phyloP scores from a whole-genome alignment of 2,888 invertebrate species.

The Erpobdella octoculata region DNA sequence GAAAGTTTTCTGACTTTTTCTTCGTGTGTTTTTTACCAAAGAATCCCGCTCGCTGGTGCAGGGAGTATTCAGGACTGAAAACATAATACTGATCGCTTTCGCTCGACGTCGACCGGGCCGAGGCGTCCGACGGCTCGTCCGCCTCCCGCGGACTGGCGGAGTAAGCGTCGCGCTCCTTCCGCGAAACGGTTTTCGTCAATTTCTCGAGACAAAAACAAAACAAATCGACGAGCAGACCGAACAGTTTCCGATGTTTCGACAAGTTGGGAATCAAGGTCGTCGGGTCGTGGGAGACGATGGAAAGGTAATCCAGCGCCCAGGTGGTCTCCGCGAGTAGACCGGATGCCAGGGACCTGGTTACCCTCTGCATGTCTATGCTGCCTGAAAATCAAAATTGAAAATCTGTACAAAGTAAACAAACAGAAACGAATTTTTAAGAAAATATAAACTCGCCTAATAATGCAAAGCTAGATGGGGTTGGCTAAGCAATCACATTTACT shows the following conservation, averaged over 20 bases:
- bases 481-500: too few species aligned
- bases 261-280: neutral
- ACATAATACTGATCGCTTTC: neutral
- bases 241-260: conserved; percentile 3
- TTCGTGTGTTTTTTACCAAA: neutral
- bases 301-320: conserved; percentile 93
- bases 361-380: conserved; percentile 89
- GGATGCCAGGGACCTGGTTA: conserved; percentile 93
- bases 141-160: neutral
- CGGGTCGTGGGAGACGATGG: conserved; percentile 62
- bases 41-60: neutral
- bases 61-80: neutral
- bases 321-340: conserved; percentile 90
- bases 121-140: neutral
- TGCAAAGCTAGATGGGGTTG: too few species aligned
- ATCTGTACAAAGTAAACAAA: too few species aligned
- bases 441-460: neutral
- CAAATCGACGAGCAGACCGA: conserved; percentile 3
- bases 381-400: too few species aligned
- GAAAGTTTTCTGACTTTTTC: neutral
- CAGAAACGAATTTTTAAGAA: neutral
- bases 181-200: neutral
- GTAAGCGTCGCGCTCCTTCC: neutral
- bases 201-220: neutral
- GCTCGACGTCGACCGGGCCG: neutral